Percentiles rank a stretch among this genome's conserved stretches.
These are phyloP conservation scores for Chloroclystis v-ata DNA, from an alignment of 2,888 invertebrate species.

Conservation along the genomic window DNA sequence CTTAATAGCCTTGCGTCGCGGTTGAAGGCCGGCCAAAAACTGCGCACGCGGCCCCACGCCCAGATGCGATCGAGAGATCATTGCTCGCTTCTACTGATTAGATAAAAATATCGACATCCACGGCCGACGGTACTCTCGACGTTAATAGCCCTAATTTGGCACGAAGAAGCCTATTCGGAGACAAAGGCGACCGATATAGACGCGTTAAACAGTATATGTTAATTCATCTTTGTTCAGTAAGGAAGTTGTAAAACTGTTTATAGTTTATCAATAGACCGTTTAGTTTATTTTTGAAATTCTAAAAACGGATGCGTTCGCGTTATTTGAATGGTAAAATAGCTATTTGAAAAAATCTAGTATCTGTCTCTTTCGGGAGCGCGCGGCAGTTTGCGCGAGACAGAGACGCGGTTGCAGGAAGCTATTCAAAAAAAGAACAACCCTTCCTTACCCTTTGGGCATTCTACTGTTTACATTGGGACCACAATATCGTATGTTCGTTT, in stretches of 20 bases:
- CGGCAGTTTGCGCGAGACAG: constrained; percentile 39
- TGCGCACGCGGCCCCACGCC: constrained; percentile 49
- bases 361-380: constrained; percentile 41
- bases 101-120: constrained; percentile 36
- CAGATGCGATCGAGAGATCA: constrained; percentile 48
- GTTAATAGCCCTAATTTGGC: constrained; percentile 32
- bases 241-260: constrained; percentile 71
- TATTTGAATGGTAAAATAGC: constrained; percentile 73
- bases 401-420: constrained; percentile 67
- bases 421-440: constrained; percentile 75
- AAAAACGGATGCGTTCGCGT: constrained; percentile 74
- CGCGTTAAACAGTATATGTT: constrained; percentile 37
- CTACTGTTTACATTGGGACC: constrained; percentile 57
- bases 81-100: constrained; percentile 52
- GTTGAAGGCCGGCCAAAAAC: constrained; percentile 68
- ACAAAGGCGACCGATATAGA: constrained; percentile 33
- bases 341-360: constrained; percentile 49
- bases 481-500: constrained; percentile 48
- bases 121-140: constrained; percentile 25
- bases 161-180: constrained; percentile 25
- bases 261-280: constrained; percentile 61
- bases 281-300: constrained; percentile 67
- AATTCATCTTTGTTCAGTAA: constrained; percentile 47
- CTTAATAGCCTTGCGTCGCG: constrained; percentile 60
- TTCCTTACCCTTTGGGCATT: constrained; percentile 72